phyloP scores from a whole-genome alignment of 2,797 vertebrate species.

The Prionace glauca region DNA sequence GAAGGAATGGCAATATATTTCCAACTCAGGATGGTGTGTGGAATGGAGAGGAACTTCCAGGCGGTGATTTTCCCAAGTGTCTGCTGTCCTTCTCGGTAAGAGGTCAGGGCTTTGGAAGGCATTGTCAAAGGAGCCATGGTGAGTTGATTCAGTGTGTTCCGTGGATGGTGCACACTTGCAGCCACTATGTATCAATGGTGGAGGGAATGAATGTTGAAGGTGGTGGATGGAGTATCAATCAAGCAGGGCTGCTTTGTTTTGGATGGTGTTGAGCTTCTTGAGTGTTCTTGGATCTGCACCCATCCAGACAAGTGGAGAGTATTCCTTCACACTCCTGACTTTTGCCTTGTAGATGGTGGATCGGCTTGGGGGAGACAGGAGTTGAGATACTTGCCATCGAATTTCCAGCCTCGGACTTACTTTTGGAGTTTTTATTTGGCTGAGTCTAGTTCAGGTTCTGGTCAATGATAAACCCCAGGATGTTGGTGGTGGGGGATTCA shows the following conservation, averaged over 20 bases:
- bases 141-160: not conserved
- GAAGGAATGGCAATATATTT: not conserved
- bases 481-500: not conserved
- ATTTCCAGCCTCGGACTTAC: not conserved
- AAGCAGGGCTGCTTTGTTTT: not conserved
- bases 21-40: not conserved
- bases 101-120: not conserved
- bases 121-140: not conserved
- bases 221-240: not conserved
- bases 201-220: not conserved
- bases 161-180: not conserved
- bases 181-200: not conserved
- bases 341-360: not conserved
- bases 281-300: not conserved
- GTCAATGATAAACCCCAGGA: too few species aligned
- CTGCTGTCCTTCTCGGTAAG: not conserved
- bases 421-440: not conserved
- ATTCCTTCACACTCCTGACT: not conserved
- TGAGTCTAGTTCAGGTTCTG: not conserved
- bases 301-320: not conserved
- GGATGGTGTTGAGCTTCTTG: not conserved
- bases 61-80: not conserved
- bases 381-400: not conserved
- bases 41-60: not conserved
- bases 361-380: not conserved